Evolutionary conservation across 2,888 invertebrate genomes (phyloP).

Genomic region (Caenorhabditis parvicauda): DNA sequence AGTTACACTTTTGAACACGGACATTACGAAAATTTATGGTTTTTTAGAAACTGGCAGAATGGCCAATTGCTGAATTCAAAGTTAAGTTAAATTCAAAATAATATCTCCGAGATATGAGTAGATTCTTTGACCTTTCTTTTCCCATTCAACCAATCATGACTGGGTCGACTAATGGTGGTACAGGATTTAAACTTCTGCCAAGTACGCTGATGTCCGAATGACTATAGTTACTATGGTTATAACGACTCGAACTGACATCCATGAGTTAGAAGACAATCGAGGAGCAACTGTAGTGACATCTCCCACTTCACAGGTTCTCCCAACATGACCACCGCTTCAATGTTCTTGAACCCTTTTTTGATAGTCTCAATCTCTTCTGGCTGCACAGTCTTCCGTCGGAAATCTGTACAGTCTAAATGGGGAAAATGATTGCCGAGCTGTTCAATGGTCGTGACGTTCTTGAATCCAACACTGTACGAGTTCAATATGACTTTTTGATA

Average conservation of each 20-base stretch:
- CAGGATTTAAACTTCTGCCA: neutral
- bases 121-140: too few relatives aligned
- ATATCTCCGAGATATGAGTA: too few relatives aligned
- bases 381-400: conserved; percentile 56
- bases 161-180: too few relatives aligned
- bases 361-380: conserved; percentile 24
- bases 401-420: conserved; percentile 70
- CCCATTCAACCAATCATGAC: too few relatives aligned
- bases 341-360: conserved; percentile 27
- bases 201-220: neutral
- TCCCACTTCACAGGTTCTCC: conserved; percentile 74
- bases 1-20: too few relatives aligned
- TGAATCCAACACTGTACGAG: conserved; percentile 68
- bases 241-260: conserved; percentile 59
- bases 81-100: too few relatives aligned
- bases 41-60: too few relatives aligned
- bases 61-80: too few relatives aligned
- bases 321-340: conserved; percentile 69
- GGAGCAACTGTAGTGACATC: conserved; percentile 70
- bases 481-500: neutral
- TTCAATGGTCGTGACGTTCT: conserved; percentile 69
- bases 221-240: neutral
- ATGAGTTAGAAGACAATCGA: conserved; percentile 71
- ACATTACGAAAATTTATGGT: too few relatives aligned
- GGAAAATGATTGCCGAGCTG: conserved; percentile 70